phyloP scores from a whole-genome alignment of 2,888 invertebrate genomes.

The Noctua janthe region DNA sequence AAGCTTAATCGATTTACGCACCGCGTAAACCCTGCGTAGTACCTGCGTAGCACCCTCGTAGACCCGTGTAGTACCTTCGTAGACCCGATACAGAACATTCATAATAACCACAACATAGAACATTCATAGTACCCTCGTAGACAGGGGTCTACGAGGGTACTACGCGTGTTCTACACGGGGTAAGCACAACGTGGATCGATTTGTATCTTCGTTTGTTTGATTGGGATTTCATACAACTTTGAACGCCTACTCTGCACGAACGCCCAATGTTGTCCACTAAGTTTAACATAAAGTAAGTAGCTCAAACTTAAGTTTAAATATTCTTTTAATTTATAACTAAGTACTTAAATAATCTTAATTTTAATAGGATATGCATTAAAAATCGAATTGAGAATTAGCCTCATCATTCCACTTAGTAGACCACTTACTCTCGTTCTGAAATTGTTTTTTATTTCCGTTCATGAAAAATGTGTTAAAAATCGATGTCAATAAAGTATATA shows the following conservation, averaged over 20 bases:
- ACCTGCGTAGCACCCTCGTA: background rate
- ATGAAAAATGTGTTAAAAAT: background rate
- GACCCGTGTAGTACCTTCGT: background rate
- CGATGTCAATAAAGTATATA: background rate
- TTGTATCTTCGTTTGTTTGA: background rate
- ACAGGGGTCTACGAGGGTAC: too few species aligned
- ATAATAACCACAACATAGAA: background rate
- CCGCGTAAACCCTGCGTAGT: background rate
- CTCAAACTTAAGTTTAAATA: constrained; percentile 2
- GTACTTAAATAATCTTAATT: constrained; percentile 13
- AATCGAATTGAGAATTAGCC: constrained; percentile 16
- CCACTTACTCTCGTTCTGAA: background rate
- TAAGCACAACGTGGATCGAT: background rate
- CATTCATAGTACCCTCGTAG: too few species aligned
- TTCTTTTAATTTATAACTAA: background rate
- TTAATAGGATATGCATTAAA: constrained; percentile 32
- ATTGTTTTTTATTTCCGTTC: background rate
- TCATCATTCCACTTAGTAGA: constrained; percentile 6
- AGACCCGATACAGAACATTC: background rate
- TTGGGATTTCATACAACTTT: background rate
- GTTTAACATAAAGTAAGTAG: constrained; percentile 30
- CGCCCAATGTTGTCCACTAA: background rate
- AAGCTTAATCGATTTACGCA: background rate
- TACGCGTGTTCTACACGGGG: too few species aligned
- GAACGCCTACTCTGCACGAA: background rate